Evolutionary conservation across 2,113 vertebrate genomes (phyloP), one percentile per base, ranked within the genome.

Genomic region (Seriola aureovittata): DNA sequence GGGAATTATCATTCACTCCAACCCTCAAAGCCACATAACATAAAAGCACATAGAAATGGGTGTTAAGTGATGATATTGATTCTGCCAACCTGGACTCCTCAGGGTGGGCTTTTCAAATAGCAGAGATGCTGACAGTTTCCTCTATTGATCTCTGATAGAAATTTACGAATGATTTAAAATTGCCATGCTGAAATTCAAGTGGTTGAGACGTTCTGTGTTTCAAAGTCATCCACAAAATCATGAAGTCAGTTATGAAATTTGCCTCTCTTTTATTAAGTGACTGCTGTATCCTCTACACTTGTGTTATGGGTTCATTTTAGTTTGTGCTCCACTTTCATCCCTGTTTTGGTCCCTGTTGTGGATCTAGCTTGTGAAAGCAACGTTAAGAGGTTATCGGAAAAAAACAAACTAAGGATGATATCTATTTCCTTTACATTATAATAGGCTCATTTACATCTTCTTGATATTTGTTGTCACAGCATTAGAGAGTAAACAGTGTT

Each of bases 11-110:
- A 55, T 23, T 55, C 34, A 46, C 36, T 65, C n/a, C 52, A 3
- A 21, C 16, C 52, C 40, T 74, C 14, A 42, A 21, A 78, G 40
- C 12, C 10, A 4, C 34, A n/a, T 14, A 36, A n/a, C 71, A 83
- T 70, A 63, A 59, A 74, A 80, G 59, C 57, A 42, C 17, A 60
- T 8, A 67, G 32, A 75, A 69, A 80, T 17, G 42, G 36, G n/a
- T 64, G 55, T 23, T 40, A 73, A 83, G 67, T 59, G 62, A 81
- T 66, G 52, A 52, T 42, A 87, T 42, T n/a, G 77, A 85, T 79
- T 62, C 32, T 65, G 48, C 58, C 48, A n/a, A 38, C 25, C 38
- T 58, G 63, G 48, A 2, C 19, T 74, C 70, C 44, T 66, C 48
- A 1, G 67, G 36, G 67, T 40, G 46, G 8, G 14, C 1, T 82